Conservation (phyloP, 2,888 invertebrate species). For the Sicus ferrugineus region DNA sequence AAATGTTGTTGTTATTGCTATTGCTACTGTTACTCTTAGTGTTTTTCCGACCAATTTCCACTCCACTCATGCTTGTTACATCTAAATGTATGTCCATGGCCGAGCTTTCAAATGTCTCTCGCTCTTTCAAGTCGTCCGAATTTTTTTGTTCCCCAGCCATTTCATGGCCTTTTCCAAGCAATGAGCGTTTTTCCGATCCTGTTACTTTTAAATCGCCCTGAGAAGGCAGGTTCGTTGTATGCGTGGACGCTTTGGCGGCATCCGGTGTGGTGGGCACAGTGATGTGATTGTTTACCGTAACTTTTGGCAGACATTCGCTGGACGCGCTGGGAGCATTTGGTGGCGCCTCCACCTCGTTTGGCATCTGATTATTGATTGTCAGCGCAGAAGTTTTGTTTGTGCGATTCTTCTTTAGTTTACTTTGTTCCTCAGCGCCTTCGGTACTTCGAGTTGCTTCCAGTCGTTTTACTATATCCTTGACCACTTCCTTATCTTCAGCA, state of each 20-base stretch:
- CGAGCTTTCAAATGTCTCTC: slow-evolving; percentile 51
- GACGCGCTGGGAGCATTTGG: slow-evolving; percentile 2
- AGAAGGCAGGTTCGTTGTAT: neutral
- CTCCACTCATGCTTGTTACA: slow-evolving; percentile 23
- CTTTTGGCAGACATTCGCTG: slow-evolving; percentile 44
- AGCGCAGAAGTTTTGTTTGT: slow-evolving; percentile 41
- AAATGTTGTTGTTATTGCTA: slow-evolving; percentile 52
- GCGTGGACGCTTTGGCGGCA: neutral
- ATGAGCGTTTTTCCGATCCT: slow-evolving; percentile 15
- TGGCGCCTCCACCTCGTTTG: no score
- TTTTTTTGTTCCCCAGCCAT: neutral
- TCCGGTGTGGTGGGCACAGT: slow-evolving; percentile 49
- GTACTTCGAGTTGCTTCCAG: slow-evolving; percentile 53
- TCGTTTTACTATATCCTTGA: slow-evolving; percentile 62
- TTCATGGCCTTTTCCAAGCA: neutral
- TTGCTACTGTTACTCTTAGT: slow-evolving; percentile 15
- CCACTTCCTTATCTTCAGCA: slow-evolving; percentile 58
- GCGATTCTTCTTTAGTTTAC: slow-evolving; percentile 6
- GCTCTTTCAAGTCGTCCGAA: no score
- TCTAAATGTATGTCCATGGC: slow-evolving; percentile 59
- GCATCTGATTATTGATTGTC: slow-evolving; percentile 65
- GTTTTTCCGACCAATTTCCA: neutral
- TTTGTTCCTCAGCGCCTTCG: slow-evolving; percentile 10
- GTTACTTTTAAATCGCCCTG: no score
- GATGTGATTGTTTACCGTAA: slow-evolving; percentile 65